A percentile compares a stretch with the other conserved stretches of the same genome.
phyloP scores from a whole-genome alignment of 2,797 vertebrate species.

The Glossophaga mutica region DNA sequence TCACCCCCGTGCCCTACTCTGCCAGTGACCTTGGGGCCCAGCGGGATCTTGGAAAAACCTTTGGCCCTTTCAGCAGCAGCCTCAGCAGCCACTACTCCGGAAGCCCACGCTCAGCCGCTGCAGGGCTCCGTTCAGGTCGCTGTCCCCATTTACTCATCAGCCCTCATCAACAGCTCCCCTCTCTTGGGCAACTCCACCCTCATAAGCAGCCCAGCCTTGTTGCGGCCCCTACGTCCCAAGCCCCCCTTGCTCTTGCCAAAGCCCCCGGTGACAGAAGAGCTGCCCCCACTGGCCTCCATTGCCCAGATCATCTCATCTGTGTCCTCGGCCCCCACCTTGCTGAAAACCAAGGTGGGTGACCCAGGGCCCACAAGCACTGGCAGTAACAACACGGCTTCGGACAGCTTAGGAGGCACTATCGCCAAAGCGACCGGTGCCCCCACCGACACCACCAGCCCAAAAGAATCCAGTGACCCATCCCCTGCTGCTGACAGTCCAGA shows the following conservation, averaged over 20 bases:
- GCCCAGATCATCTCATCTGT: slow-evolving; percentile 98
- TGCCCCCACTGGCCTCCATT: slow-evolving; percentile 95
- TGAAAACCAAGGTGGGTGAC: slow-evolving; percentile 85
- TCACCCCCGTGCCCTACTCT: slow-evolving; percentile 74
- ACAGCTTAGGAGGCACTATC: slow-evolving; percentile 75
- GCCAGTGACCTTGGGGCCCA: slow-evolving; percentile 74
- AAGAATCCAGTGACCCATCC: slow-evolving; percentile 70
- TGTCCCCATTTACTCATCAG: slow-evolving; percentile 82
- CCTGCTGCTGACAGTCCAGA: slow-evolving; percentile 57
- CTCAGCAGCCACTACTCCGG: neutral
- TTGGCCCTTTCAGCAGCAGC: neutral
- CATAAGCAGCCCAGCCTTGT: slow-evolving; percentile 78
- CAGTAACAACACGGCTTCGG: slow-evolving; percentile 55
- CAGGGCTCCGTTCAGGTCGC: slow-evolving; percentile 84
- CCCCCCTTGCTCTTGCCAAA: slow-evolving; percentile 91
- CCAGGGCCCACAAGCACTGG: slow-evolving; percentile 52
- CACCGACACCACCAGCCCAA: neutral
- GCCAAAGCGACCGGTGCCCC: slow-evolving; percentile 65
- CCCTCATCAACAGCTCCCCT: slow-evolving; percentile 80
- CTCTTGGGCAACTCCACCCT: slow-evolving; percentile 83
- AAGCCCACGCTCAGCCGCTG: slow-evolving; percentile 80
- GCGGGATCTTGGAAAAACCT: slow-evolving; percentile 76
- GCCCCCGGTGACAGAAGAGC: slow-evolving; percentile 86
- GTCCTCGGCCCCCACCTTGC: slow-evolving; percentile 90
- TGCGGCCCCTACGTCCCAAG: slow-evolving; percentile 90